Evolutionary conservation across 2,888 invertebrate genomes (phyloP), one percentile per base, ranked within the genome.

Genomic region (Heteromurus nitidus): DNA sequence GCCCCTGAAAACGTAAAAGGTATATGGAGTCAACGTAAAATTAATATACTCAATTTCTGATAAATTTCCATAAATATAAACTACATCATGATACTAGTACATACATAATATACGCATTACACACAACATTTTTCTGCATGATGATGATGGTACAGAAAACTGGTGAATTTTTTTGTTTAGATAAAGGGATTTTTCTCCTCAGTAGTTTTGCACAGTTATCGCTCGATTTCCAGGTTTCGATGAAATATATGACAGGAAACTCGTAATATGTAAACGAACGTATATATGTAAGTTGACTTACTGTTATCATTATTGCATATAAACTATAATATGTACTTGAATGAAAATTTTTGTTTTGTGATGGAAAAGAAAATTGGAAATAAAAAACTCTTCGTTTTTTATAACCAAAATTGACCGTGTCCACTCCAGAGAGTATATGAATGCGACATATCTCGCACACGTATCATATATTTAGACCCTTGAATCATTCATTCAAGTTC

Each of bases 361-460:
- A 70, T 64, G 28, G 64, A 64, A 72, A 65, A 68, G 47, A 77
- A 77, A 77, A 70, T 50, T 72, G 79, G 79, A 79, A 79, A 79
- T 79, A 79, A 79, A 79, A 70, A 72, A 65, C 75, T 55, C 1
- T 20, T 9, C 58, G 79, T 79, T 79, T 70, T 79, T 79, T 79
- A 72, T 79, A 70, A 31, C 79, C 79, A 60, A 13, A 50, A 13
- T 11, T 50, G n/a, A n/a, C n/a, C n/a, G n/a, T n/a, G n/a, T n/a
- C n/a, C n/a, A n/a, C n/a, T n/a, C n/a, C 36, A 36, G 7, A 36
- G n/a, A 47, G 16, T 47, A 5, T 11, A 3, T 47, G n/a, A 3
- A n/a, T 3, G 47, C 47, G n/a, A n/a, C 47, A 3, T n/a, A 47
- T 47, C 36, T 36, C 36, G 13, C 13, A 36, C 36, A 36, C 13